Conservation (phyloP, 2,797 vertebrate genomes). For the Gambelia wislizenii region DNA sequence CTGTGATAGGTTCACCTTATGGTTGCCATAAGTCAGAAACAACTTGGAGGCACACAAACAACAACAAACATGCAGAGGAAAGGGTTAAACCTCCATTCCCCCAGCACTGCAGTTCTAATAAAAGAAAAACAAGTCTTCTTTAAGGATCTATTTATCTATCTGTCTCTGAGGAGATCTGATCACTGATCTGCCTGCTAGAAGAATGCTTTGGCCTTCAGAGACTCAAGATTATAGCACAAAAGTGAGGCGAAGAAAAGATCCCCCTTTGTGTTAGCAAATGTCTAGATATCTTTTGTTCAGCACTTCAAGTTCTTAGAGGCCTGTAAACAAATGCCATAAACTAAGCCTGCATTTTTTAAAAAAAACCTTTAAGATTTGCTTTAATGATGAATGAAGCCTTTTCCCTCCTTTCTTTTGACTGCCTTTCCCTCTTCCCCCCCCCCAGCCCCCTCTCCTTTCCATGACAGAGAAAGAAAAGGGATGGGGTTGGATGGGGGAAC, state of each 20-base stretch:
- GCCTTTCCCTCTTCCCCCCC: neutral
- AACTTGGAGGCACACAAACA: too few relatives aligned
- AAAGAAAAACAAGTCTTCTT: neutral
- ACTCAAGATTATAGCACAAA: neutral
- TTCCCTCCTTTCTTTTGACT: slow-evolving; percentile 27
- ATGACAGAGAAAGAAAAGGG: slow-evolving; percentile 27
- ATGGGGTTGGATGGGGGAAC: slow-evolving; percentile 15
- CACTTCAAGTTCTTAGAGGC: neutral
- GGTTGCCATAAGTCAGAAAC: too few relatives aligned
- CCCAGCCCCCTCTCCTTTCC: neutral
- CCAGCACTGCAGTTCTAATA: neutral
- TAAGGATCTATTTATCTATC: neutral
- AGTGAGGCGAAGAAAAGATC: neutral
- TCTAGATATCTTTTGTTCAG: neutral
- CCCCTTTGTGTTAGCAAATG: neutral
- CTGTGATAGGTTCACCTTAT: too few relatives aligned
- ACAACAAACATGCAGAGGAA: neutral
- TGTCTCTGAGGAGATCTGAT: neutral
- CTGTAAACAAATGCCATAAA: slow-evolving; percentile 24
- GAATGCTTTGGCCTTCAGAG: neutral
- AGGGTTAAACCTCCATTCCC: neutral
- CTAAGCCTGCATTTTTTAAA: slow-evolving; percentile 43
- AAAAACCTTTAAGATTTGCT: slow-evolving; percentile 26
- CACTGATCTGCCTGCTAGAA: neutral
- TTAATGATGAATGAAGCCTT: slow-evolving; percentile 14